These are phyloP conservation scores for Tringa solitaria DNA, from an alignment of 2,113 vertebrate genomes.

Conservation along the genomic window DNA sequence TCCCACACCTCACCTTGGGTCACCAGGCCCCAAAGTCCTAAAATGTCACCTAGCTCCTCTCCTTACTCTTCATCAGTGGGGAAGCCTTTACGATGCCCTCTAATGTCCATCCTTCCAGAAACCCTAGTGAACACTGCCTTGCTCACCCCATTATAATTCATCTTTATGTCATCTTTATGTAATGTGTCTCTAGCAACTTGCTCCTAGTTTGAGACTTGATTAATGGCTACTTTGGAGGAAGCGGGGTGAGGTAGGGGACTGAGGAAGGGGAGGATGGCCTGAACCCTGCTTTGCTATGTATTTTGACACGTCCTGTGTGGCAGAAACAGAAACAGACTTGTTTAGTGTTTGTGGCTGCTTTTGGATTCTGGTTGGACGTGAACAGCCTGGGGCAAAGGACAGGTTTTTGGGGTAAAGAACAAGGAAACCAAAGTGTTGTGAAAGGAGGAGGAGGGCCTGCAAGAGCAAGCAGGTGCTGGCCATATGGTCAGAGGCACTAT, in stretches of 20 bases:
- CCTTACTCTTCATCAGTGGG: neutral
- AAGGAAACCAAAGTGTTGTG: neutral
- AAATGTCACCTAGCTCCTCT: neutral
- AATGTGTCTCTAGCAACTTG: neutral
- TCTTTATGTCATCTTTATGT: neutral
- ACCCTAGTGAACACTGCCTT: neutral
- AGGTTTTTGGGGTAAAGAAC: neutral
- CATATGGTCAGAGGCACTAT: neutral
- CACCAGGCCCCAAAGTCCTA: neutral
- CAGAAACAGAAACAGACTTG: neutral
- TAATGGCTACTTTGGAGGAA: neutral
- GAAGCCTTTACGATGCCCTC: neutral
- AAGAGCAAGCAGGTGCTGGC: neutral
- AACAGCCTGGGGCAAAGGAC: neutral
- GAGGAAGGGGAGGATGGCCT: neutral
- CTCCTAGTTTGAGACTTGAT: neutral
- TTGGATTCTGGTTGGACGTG: neutral
- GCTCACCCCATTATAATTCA: neutral
- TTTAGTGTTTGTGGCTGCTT: neutral
- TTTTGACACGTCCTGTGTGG: neutral
- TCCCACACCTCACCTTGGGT: neutral
- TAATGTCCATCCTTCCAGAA: neutral
- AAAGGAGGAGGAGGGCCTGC: neutral
- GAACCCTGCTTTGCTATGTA: neutral
- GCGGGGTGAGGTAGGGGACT: too few species aligned